These are phyloP conservation scores for Onchidella celtica DNA, from an alignment of 2,888 invertebrate species.

Conservation along the genomic window DNA sequence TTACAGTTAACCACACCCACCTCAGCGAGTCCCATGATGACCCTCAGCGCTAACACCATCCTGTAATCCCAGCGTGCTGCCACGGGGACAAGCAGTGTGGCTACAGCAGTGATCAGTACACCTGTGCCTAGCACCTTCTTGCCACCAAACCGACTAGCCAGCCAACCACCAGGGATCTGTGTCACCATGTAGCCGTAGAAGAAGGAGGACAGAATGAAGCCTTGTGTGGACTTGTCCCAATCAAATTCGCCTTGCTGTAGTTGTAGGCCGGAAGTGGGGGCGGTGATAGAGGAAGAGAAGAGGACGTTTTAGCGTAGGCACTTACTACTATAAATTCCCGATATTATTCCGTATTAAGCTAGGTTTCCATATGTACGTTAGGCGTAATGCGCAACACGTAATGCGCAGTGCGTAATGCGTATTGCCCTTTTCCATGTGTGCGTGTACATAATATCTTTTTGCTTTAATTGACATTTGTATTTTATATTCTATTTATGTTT, in stretches of 20 bases:
- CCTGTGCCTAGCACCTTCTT: slow-evolving; percentile 75
- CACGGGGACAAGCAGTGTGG: slow-evolving; percentile 70
- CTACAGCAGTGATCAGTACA: slow-evolving; percentile 68
- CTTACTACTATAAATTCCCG: too few species aligned
- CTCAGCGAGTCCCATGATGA: slow-evolving; percentile 70
- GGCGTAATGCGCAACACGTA: too few species aligned
- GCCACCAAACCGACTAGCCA: slow-evolving; percentile 71
- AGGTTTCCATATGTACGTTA: too few species aligned
- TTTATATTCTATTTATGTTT: too few species aligned
- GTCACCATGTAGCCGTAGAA: slow-evolving; percentile 72
- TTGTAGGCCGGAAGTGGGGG: too few species aligned
- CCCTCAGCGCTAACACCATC: slow-evolving; percentile 66
- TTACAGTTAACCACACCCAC: slow-evolving; percentile 56
- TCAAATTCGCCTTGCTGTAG: slow-evolving; percentile 64
- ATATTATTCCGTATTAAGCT: too few species aligned
- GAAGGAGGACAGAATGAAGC: slow-evolving; percentile 66
- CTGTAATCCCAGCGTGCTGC: slow-evolving; percentile 65
- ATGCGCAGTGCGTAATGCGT: too few species aligned
- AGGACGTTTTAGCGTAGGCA: too few species aligned
- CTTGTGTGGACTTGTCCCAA: slow-evolving; percentile 63
- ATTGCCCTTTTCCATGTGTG: too few species aligned
- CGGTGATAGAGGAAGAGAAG: too few species aligned
- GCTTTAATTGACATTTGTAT: too few species aligned
- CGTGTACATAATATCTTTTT: too few species aligned
- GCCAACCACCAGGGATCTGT: slow-evolving; percentile 63